Evolutionary conservation across 1,140 invertebrate species (phyloP).

Genomic region (Drosophila baimaii): DNA sequence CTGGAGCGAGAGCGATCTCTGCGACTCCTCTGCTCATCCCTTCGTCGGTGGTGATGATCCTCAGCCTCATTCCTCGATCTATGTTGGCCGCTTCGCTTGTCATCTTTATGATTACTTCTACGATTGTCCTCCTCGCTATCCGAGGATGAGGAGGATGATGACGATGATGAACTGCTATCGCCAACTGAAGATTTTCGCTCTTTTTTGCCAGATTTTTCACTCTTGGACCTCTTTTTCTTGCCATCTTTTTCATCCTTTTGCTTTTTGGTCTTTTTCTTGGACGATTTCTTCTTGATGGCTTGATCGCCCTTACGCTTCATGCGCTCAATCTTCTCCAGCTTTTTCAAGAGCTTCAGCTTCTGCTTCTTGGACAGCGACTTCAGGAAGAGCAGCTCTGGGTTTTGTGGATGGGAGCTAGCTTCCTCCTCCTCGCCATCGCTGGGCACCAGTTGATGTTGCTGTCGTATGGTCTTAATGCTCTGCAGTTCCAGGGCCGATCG

Average conservation of each 20-base stretch:
- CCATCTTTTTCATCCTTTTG: constrained; percentile 44
- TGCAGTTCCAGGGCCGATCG: constrained; percentile 87
- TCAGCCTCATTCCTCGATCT: constrained; percentile 38
- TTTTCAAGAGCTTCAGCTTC: constrained; percentile 95
- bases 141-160: constrained; percentile 56
- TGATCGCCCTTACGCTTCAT: constrained; percentile 84
- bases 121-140: constrained; percentile 38
- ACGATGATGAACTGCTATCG: constrained; percentile 36
- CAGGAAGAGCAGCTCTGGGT: constrained; percentile 86
- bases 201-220: constrained; percentile 22
- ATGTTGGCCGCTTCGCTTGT: constrained; percentile 25
- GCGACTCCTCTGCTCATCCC: constrained; percentile 34
- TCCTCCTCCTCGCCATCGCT: constrained; percentile 88
- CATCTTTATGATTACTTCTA: constrained; percentile 25
- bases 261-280: constrained; percentile 68
- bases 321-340: constrained; percentile 91
- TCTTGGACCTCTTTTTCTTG: constrained; percentile 54
- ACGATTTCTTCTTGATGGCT: constrained; percentile 30
- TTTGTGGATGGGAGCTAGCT: constrained; percentile 65
- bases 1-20: constrained; percentile 32
- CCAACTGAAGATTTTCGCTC: constrained; percentile 25
- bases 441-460: constrained; percentile 83
- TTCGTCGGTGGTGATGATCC: constrained; percentile 27
- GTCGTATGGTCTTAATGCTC: constrained; percentile 68
- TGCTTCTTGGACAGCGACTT: constrained; percentile 94